phyloP scores from a whole-genome alignment of 2,888 invertebrate species.

The Conomelus anceps region DNA sequence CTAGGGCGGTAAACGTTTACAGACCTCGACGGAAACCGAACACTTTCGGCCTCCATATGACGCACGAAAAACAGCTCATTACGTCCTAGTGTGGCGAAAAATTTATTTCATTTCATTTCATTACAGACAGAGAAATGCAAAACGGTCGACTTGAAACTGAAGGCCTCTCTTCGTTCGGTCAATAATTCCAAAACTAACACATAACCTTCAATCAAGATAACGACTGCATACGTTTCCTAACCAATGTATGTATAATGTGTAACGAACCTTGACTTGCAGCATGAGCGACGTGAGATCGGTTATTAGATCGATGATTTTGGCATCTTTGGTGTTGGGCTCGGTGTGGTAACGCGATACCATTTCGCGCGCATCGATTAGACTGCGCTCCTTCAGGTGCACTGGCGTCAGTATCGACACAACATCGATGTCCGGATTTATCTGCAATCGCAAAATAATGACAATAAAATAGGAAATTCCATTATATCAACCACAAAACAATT shows the following conservation, averaged over 20 bases:
- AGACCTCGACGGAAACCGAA: too few relatives aligned
- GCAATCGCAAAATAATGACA: neutral
- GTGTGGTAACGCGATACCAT: conserved; percentile 66
- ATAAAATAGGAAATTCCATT: neutral
- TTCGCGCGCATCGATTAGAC: conserved; percentile 73
- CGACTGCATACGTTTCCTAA: too few relatives aligned
- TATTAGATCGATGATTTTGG: conserved; percentile 64
- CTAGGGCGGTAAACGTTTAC: too few relatives aligned
- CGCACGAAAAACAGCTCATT: too few relatives aligned
- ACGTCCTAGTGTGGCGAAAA: too few relatives aligned
- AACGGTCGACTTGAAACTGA: too few relatives aligned
- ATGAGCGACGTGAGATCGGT: conserved; percentile 84
- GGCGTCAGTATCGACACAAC: conserved; percentile 65
- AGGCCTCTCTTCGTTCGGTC: too few relatives aligned
- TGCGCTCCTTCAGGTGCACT: conserved; percentile 78
- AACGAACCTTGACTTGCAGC: conserved; percentile 68
- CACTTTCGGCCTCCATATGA: too few relatives aligned
- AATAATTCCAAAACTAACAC: too few relatives aligned
- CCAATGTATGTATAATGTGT: neutral
- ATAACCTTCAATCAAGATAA: too few relatives aligned
- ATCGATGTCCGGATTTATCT: conserved; percentile 31
- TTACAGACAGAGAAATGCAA: too few relatives aligned
- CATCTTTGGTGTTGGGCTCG: conserved; percentile 48
- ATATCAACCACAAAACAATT: conserved; percentile 15
- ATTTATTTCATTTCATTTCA: too few relatives aligned